Percentiles rank a stretch among this genome's conserved stretches.
These are phyloP conservation scores for Drosophila burlai DNA, from an alignment of 1,140 invertebrate genomes.

Conservation along the genomic window DNA sequence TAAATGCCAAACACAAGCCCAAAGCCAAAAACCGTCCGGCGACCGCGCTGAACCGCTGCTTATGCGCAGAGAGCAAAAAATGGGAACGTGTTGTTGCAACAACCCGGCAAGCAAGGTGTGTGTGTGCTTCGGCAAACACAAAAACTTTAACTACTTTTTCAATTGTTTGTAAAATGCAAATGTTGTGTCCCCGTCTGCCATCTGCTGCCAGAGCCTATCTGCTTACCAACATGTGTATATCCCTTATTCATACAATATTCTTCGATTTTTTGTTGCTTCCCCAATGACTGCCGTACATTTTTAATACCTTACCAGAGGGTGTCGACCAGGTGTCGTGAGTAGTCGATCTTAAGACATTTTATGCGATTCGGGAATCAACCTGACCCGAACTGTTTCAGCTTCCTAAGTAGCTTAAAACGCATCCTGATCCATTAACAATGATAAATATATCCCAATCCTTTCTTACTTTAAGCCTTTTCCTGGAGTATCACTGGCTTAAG, in stretches of 20 bases:
- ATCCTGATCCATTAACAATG: no score
- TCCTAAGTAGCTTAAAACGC: no score
- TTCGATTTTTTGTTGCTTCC: conserved; percentile 24
- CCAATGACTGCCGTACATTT: neutral
- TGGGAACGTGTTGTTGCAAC: conserved; percentile 50
- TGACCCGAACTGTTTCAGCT: neutral
- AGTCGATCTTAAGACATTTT: neutral
- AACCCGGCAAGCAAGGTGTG: conserved; percentile 42
- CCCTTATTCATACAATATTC: conserved; percentile 75
- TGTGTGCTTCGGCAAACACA: conserved; percentile 61
- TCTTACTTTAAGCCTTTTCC: neutral
- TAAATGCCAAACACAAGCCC: conserved; percentile 72
- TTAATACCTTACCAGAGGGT: neutral
- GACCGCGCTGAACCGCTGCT: conserved; percentile 58
- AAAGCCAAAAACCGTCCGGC: conserved; percentile 43
- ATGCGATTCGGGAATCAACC: no score
- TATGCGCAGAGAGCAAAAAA: conserved; percentile 58
- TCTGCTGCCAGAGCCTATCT: conserved; percentile 9
- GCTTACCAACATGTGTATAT: conserved; percentile 42
- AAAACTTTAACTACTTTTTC: conserved; percentile 84
- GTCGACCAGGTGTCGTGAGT: no score
- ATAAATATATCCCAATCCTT: neutral
- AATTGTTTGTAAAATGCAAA: conserved; percentile 84
- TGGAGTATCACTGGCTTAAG: neutral
- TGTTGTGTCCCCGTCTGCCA: conserved; percentile 60